Evolutionary conservation across 2,113 vertebrate species (phyloP).

Genomic region (Ifrita kowaldi): DNA sequence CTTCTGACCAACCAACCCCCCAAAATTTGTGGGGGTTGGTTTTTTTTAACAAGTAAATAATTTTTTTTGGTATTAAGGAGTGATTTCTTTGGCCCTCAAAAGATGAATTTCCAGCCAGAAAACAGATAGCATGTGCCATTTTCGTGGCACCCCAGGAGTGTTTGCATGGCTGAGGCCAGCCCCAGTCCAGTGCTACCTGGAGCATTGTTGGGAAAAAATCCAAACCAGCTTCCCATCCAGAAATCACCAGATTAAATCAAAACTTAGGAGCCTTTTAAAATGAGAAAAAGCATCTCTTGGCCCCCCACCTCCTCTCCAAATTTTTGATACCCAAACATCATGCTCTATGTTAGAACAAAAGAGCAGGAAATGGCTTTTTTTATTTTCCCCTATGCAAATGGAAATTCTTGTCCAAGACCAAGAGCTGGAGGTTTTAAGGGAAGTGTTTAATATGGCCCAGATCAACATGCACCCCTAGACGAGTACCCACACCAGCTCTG

Average conservation of each 20-base stretch:
- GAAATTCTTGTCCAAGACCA: neutral
- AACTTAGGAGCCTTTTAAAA: neutral
- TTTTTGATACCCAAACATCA: neutral
- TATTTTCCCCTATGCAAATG: rapidly evolving
- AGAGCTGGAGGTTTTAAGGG: neutral
- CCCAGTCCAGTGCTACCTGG: neutral
- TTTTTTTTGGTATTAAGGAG: neutral
- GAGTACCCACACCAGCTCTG: rapidly evolving
- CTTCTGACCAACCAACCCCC: no score
- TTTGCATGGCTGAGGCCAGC: neutral
- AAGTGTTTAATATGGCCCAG: neutral
- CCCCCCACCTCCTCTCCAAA: neutral
- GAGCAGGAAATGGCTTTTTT: neutral
- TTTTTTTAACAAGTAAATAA: neutral
- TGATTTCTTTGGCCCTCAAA: neutral
- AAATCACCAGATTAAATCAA: neutral
- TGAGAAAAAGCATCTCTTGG: neutral
- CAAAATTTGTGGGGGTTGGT: rapidly evolving
- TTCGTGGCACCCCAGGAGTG: neutral
- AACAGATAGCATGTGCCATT: neutral
- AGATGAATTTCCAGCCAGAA: neutral
- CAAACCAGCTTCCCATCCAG: neutral
- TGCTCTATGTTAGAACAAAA: neutral
- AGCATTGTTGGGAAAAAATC: neutral
- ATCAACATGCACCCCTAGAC: neutral